These are phyloP conservation scores for Aethina tumida DNA, from an alignment of 1,140 invertebrate genomes.

Conservation along the genomic window DNA sequence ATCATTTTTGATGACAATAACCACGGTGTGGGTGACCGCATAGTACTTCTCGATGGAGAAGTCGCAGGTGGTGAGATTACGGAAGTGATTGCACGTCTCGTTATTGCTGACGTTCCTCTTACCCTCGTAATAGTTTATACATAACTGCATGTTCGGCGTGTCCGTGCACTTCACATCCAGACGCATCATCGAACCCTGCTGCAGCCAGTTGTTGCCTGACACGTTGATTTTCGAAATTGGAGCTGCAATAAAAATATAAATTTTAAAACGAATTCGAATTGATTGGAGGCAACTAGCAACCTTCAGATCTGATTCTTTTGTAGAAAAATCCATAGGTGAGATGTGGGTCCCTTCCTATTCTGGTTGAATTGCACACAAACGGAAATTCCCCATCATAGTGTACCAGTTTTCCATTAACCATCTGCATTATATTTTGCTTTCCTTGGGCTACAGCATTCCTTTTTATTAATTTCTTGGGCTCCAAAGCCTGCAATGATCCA, in stretches of 20 bases:
- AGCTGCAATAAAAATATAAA: conserved; percentile 41
- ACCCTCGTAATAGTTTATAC: conserved; percentile 49
- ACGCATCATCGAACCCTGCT: conserved; percentile 64
- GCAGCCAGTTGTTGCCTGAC: conserved; percentile 65
- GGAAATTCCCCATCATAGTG: conserved; percentile 33
- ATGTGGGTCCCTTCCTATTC: conserved; percentile 49
- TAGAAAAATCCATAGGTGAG: conserved; percentile 62
- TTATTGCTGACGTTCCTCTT: conserved; percentile 70
- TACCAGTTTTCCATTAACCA: conserved; percentile 18
- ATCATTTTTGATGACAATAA: conserved; percentile 66
- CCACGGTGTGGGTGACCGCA: conserved; percentile 53
- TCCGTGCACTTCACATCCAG: conserved; percentile 62
- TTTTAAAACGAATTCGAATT: not conserved
- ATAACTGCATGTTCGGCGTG: conserved; percentile 56
- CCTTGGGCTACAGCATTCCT: conserved; percentile 5
- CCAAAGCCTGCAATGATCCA: not conserved
- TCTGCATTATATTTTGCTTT: conserved; percentile 14
- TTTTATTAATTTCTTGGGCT: conserved; percentile 11
- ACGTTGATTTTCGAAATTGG: conserved; percentile 55
- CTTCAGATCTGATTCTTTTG: conserved; percentile 47
- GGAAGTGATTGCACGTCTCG: conserved; percentile 50
- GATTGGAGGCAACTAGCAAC: conserved; percentile 32
- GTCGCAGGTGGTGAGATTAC: conserved; percentile 41
- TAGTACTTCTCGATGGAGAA: conserved; percentile 60
- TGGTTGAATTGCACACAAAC: conserved; percentile 49